Evolutionary conservation across 2,888 invertebrate species (phyloP).

Genomic region (Heliconius ismenius): DNA sequence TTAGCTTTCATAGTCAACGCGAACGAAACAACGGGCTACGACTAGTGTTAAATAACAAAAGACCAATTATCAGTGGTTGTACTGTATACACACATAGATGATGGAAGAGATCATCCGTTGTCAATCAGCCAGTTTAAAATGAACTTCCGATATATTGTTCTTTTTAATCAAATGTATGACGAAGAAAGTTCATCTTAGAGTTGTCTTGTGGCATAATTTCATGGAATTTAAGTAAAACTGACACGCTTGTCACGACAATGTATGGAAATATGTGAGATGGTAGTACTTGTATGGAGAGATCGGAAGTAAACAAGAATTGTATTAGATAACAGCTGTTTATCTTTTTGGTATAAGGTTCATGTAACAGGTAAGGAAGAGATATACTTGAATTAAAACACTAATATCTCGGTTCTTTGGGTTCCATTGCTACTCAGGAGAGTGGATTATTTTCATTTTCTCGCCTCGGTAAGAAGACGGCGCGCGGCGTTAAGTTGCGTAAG

Average conservation of each 20-base stretch:
- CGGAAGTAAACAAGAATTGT: slow-evolving; percentile 18
- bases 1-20: too few relatives aligned
- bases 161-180: neutral
- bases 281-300: neutral
- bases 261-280: slow-evolving; percentile 23
- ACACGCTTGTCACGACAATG: slow-evolving; percentile 24
- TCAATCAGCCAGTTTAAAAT: slow-evolving; percentile 10
- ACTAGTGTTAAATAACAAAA: neutral
- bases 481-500: too few relatives aligned
- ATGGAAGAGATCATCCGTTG: slow-evolving; percentile 21
- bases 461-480: too few relatives aligned
- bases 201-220: slow-evolving; percentile 22
- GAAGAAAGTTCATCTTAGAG: slow-evolving; percentile 18
- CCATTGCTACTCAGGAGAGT: too few relatives aligned
- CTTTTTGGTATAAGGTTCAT: neutral
- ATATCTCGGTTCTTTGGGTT: too few relatives aligned
- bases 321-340: slow-evolving; percentile 25
- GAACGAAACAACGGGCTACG: too few relatives aligned
- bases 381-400: too few relatives aligned
- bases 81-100: neutral
- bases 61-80: neutral
- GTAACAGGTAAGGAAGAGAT: neutral
- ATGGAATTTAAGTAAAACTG: slow-evolving; percentile 32
- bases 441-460: too few relatives aligned
- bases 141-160: slow-evolving; percentile 19